Evolutionary conservation across 2,113 vertebrate genomes (phyloP).

Genomic region (Zapornia atra): DNA sequence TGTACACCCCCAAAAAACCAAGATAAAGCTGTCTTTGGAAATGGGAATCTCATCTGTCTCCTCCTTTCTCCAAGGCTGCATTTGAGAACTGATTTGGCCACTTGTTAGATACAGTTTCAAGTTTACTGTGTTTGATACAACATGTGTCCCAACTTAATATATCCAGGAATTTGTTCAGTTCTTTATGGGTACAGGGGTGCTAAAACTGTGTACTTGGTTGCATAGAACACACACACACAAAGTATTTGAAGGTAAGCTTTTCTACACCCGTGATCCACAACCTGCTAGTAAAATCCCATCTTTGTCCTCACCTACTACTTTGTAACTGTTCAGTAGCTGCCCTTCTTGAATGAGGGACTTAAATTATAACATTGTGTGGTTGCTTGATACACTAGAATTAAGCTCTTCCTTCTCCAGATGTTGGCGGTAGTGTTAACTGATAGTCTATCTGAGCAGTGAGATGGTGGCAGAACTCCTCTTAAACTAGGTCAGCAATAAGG

Average conservation of each 20-base stretch:
- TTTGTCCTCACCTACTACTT: slow-evolving; percentile 10
- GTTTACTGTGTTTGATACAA: neutral
- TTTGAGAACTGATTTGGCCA: neutral
- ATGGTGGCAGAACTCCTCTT: neutral
- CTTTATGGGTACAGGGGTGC: neutral
- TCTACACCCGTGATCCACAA: neutral
- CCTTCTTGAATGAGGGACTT: neutral
- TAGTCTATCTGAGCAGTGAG: neutral
- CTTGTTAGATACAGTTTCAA: neutral
- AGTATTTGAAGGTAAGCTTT: neutral
- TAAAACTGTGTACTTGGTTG: neutral
- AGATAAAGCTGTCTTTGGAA: neutral
- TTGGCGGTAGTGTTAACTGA: neutral
- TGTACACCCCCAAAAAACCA: neutral
- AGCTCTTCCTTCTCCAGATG: neutral
- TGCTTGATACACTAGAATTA: neutral
- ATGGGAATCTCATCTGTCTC: neutral
- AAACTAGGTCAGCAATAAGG: neutral
- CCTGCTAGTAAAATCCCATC: slow-evolving; percentile 38
- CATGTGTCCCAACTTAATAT: neutral
- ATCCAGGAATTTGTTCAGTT: neutral
- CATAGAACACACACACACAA: neutral
- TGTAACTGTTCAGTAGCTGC: neutral
- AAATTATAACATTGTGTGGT: neutral
- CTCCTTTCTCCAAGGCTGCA: neutral